A percentile compares a stretch with the other conserved stretches of the same genome.
Conservation (phyloP, 2,113 vertebrate genomes). For the Balaeniceps rex region DNA sequence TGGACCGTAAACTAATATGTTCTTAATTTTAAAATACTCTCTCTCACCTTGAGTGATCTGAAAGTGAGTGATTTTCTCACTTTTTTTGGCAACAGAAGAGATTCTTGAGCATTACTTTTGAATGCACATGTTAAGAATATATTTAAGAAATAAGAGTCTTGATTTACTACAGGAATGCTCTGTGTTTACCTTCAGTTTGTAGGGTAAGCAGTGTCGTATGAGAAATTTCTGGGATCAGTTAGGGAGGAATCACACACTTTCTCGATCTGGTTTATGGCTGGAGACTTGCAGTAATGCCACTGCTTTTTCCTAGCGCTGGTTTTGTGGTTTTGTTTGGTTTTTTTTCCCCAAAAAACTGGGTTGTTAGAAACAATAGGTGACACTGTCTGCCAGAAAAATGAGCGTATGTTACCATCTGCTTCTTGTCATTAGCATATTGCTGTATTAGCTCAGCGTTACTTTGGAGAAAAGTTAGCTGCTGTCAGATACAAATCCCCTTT, state of each 20-base stretch:
- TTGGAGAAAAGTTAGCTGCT: background rate
- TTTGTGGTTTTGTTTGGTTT: background rate
- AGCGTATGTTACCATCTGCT: background rate
- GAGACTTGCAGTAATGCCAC: too few relatives aligned
- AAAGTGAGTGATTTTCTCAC: background rate
- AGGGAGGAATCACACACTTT: rapidly evolving
- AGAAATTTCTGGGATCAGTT: background rate
- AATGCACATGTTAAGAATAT: background rate
- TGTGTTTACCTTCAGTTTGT: too few relatives aligned
- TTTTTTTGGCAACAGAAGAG: background rate
- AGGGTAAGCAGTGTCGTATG: rapidly evolving
- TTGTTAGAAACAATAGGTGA: background rate
- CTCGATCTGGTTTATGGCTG: background rate
- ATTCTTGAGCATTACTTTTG: background rate
- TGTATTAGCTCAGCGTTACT: background rate
- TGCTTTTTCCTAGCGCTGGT: background rate
- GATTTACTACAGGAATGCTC: background rate
- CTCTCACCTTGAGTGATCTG: background rate
- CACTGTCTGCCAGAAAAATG: background rate
- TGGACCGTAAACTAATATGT: rapidly evolving
- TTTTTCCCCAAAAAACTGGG: too few relatives aligned
- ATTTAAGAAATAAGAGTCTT: background rate
- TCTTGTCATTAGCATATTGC: rapidly evolving
- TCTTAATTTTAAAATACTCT: background rate
- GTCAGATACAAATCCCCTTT: background rate